Percentiles rank a stretch among this genome's conserved stretches.
phyloP scores from a whole-genome alignment of 2,888 invertebrate species.

The Polyommatus iphigenia region DNA sequence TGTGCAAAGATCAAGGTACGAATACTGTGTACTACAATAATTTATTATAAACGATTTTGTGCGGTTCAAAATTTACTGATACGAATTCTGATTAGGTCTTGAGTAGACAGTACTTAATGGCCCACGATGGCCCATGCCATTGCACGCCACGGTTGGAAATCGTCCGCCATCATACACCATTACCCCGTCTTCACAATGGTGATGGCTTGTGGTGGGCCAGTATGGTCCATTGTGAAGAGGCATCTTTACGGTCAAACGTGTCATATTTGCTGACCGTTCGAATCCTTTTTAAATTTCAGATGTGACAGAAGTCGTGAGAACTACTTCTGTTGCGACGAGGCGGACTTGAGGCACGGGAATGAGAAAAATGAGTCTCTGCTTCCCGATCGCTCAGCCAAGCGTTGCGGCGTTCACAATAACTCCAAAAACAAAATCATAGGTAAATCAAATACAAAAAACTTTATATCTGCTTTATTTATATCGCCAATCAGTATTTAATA shows the following conservation, averaged over 20 bases:
- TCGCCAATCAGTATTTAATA: not conserved
- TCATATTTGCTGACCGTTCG: not conserved
- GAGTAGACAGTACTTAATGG: too few species aligned
- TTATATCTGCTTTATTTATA: not conserved
- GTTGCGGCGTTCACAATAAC: constrained; percentile 58
- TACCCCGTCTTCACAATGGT: too few species aligned
- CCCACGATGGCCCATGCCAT: too few species aligned
- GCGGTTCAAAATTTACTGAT: not conserved
- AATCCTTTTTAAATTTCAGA: constrained; percentile 41
- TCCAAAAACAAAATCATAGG: constrained; percentile 52
- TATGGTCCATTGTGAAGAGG: too few species aligned
- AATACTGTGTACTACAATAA: not conserved
- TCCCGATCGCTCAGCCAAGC: constrained; percentile 50
- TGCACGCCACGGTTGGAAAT: too few species aligned
- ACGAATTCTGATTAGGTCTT: not conserved
- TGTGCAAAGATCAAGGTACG: constrained; percentile 54
- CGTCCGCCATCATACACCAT: too few species aligned
- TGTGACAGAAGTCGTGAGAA: constrained; percentile 50
- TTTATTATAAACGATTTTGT: too few species aligned
- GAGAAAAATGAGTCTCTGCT: constrained; percentile 39
- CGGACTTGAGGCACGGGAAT: not conserved
- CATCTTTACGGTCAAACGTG: not conserved
- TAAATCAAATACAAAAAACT: constrained; percentile 19
- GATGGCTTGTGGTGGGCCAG: too few species aligned
- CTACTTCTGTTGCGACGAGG: constrained; percentile 55